These are phyloP conservation scores for Cyprinodon diabolis DNA, from an alignment of 2,797 vertebrate species.

Conservation along the genomic window DNA sequence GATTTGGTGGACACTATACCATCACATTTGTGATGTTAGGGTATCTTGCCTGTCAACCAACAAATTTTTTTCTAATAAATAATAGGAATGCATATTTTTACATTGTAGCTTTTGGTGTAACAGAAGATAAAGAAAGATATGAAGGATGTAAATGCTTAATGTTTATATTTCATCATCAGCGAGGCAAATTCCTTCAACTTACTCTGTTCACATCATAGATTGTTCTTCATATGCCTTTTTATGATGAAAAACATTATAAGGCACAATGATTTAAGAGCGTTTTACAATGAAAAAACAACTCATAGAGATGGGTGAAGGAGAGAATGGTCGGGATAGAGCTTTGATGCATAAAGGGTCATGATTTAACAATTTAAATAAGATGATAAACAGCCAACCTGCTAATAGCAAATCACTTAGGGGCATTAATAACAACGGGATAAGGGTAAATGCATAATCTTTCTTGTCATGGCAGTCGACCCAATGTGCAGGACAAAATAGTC, in stretches of 20 bases:
- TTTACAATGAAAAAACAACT: conserved; percentile 6
- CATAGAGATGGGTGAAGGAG: conserved; percentile 3
- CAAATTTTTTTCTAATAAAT: too few relatives aligned
- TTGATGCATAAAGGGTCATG: conserved; percentile 36
- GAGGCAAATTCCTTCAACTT: neutral
- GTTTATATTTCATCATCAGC: neutral
- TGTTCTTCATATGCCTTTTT: neutral
- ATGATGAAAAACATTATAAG: neutral
- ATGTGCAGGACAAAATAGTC: conserved; percentile 14
- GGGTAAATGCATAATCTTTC: conserved; percentile 16
- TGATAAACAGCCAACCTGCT: conserved; percentile 36
- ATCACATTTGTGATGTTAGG: neutral
- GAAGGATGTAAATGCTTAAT: neutral
- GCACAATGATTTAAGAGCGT: conserved; percentile 6
- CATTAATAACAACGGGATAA: conserved; percentile 13
- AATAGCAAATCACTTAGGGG: conserved; percentile 23
- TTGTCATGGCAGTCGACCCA: conserved; percentile 16
- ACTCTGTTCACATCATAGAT: too few relatives aligned
- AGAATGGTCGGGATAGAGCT: conserved; percentile 13
- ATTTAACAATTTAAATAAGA: conserved; percentile 41
- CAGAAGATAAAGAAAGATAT: neutral
- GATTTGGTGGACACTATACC: too few relatives aligned
- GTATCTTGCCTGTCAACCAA: too few relatives aligned
- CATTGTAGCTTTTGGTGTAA: neutral
- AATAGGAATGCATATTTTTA: neutral